Base-by-base conservation (phyloP, 1,140 invertebrate genomes). In the Drosophila prosaltans region DNA sequence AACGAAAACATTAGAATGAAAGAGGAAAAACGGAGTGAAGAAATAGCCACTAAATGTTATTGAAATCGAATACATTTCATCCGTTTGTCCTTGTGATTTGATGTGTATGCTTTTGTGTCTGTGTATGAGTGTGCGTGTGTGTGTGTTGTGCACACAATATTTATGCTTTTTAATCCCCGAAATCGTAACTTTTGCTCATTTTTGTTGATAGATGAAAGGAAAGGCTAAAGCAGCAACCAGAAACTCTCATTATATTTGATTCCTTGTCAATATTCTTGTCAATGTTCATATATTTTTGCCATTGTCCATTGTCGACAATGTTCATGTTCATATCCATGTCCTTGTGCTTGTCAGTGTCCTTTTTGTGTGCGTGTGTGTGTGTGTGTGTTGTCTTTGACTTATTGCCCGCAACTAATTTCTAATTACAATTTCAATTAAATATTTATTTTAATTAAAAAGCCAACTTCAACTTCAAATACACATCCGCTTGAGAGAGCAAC, bases 371-470 rank as follows among this genome's bases (percentile, higher is more conserved):
- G 16, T 16, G 16, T 16, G 16, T 16, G 16, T 16, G 16, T 16
- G 16, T 16, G 16, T 16, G 45, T n/a, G 54, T 55, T 28, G 43
- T 59, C 40, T 65, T 73, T 80, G 74, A 77, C 72, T 67, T 73
- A 67, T 76, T 79, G 82, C 75, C 79, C 76, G 79, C 80, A 88
- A 86, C 83, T 88, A 80, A 86, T 83, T 86, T 73, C 77, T 70
- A 89, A 89, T 89, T 88, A 83, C 69, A 89, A 88, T 88, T 88
- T 80, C 73, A 89, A 88, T 88, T 83, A 88, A 88, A 89, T 88
- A 88, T 88, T 88, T 83, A 88, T 89, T 88, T 88, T 89, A 89
- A 88, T 88, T 83, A 83, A 89, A 86, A 88, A 89, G 84, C 70
- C 84, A 83, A 80, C 83, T 86, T 88, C 84, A 83, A 80, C 83